A percentile compares a stretch with the other conserved stretches of the same genome.
phyloP scores from a whole-genome alignment of 2,113 vertebrate genomes.

The Pelecanoides urinatrix region DNA sequence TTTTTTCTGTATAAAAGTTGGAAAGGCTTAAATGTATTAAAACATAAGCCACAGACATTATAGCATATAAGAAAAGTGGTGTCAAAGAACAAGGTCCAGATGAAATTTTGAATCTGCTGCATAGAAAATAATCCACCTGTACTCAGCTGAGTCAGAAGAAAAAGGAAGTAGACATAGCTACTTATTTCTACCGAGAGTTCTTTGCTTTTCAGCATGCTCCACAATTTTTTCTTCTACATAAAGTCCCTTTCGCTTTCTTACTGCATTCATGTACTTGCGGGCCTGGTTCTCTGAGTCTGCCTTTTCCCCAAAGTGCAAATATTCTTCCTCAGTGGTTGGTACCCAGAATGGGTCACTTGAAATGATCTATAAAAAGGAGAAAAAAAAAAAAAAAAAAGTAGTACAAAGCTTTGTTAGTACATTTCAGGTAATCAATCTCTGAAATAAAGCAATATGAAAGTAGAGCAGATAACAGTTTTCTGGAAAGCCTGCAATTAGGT shows the following conservation, averaged over 20 bases:
- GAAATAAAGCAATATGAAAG: neutral
- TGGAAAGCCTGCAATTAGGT: neutral
- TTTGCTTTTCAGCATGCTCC: constrained; percentile 94
- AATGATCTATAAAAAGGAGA: constrained; percentile 78
- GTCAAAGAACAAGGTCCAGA: neutral
- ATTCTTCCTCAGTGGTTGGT: constrained; percentile 96
- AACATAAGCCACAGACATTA: neutral
- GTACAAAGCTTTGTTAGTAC: neutral
- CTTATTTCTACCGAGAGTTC: constrained; percentile 94
- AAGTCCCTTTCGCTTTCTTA: constrained; percentile 92
- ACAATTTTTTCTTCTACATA: constrained; percentile 95
- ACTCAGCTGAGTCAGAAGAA: neutral
- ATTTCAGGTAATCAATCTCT: neutral
- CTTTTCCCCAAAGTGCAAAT: constrained; percentile 97
- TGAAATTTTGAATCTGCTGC: neutral
- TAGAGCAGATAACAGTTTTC: neutral
- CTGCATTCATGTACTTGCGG: constrained; percentile 92
- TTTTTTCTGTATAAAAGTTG: constrained; percentile 37
- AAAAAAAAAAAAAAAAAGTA: neutral
- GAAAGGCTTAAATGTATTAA: constrained; percentile 39
- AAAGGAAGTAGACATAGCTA: constrained; percentile 50
- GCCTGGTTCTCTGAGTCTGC: constrained; percentile 92
- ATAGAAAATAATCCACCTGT: neutral
- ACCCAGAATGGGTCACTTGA: constrained; percentile 94
- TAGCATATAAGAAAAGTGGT: neutral